Evolutionary conservation across 1,140 invertebrate species (phyloP).

Genomic region (Caenorhabditis latens): DNA sequence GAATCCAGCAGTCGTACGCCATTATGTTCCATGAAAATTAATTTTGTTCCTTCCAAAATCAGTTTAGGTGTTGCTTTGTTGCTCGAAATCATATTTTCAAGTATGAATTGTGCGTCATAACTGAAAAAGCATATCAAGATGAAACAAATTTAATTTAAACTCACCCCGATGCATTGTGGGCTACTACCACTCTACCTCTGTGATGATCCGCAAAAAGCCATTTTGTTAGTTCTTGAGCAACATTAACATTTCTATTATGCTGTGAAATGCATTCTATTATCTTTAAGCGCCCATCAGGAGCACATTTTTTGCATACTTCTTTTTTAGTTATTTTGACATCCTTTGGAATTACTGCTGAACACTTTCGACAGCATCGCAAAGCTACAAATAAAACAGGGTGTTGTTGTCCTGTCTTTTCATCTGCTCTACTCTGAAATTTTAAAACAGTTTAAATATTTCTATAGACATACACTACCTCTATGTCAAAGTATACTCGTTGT

Average conservation of each 20-base stretch:
- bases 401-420: not conserved
- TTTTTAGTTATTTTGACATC: not conserved
- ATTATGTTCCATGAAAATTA: not conserved
- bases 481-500: not conserved
- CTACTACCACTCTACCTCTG: not conserved
- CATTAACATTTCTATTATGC: not conserved
- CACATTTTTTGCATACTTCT: not conserved
- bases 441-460: not conserved
- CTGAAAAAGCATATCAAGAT: not conserved
- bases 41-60: not conserved
- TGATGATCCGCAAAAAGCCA: not conserved
- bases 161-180: not conserved
- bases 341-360: not conserved
- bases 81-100: not conserved
- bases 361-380: not conserved
- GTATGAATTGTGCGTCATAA: not conserved
- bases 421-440: not conserved
- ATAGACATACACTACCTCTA: not conserved
- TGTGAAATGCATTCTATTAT: not conserved
- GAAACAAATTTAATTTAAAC: not conserved
- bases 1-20: not conserved
- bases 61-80: not conserved
- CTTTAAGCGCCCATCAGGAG: not conserved
- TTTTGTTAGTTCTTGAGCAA: not conserved
- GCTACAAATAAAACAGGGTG: not conserved